phyloP scores from a whole-genome alignment of 2,797 vertebrate genomes.

The Microcaecilia unicolor region DNA sequence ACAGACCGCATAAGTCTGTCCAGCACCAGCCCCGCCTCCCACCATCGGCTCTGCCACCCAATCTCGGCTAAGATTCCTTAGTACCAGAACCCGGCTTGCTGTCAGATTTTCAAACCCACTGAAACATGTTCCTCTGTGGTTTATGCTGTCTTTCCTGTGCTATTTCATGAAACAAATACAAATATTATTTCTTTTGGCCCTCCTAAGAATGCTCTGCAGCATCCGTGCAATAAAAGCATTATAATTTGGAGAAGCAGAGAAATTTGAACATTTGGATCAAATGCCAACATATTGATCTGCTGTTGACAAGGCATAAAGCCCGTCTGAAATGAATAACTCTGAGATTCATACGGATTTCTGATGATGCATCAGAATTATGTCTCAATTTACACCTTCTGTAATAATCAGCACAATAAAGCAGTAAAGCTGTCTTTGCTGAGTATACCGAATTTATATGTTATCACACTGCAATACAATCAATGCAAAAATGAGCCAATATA shows the following conservation, averaged over 20 bases:
- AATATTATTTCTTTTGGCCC: too few species aligned
- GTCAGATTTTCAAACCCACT: too few species aligned
- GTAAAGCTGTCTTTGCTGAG: constrained; percentile 37
- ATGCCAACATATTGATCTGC: constrained; percentile 15
- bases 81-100: too few species aligned
- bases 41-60: too few species aligned
- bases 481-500: constrained; percentile 28
- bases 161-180: too few species aligned
- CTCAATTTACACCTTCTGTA: constrained; percentile 40
- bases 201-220: too few species aligned
- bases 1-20: too few species aligned
- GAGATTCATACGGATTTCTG: constrained; percentile 26
- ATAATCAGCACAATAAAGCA: constrained; percentile 48
- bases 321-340: constrained; percentile 28
- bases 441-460: constrained; percentile 39
- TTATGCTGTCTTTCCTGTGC: too few species aligned
- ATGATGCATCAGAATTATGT: constrained; percentile 48
- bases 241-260: accelerated
- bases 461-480: constrained; percentile 36
- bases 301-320: constrained; percentile 22
- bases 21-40: too few species aligned
- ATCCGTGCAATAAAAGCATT: too few species aligned
- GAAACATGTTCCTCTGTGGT: too few species aligned
- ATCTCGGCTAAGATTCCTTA: too few species aligned
- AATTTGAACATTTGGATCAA: neutral